A percentile compares a stretch with the other conserved stretches of the same genome.
Evolutionary conservation across 2,113 vertebrate species (phyloP).

Genomic region (Equus przewalskii): DNA sequence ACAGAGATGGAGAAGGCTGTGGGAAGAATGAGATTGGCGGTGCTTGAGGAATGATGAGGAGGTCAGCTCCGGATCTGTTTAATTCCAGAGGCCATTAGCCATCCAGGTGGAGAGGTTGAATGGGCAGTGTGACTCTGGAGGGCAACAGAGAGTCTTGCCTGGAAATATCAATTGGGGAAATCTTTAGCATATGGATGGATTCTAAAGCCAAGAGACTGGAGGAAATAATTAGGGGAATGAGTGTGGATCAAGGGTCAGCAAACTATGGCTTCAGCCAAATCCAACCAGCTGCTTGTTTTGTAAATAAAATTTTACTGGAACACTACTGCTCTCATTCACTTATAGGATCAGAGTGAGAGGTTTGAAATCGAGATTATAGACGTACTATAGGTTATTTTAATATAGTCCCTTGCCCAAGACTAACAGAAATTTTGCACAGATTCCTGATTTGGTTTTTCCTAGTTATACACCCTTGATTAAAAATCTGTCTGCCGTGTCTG

Average conservation of each 20-base stretch:
- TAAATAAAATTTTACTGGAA: constrained; percentile 57
- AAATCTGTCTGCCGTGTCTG: not conserved
- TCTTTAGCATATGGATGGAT: constrained; percentile 12
- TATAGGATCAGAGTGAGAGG: not conserved
- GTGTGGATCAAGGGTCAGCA: constrained; percentile 44
- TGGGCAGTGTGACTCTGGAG: not conserved
- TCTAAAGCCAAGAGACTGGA: constrained; percentile 57
- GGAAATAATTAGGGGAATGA: constrained; percentile 52
- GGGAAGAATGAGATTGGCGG: not conserved
- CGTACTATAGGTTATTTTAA: not conserved
- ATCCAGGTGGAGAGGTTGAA: not conserved
- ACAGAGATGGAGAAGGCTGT: not conserved
- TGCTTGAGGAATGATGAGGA: not conserved
- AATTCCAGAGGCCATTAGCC: not conserved
- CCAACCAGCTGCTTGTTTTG: constrained; percentile 22
- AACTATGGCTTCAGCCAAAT: constrained; percentile 17
- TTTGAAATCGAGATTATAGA: not conserved
- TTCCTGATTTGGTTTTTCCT: not conserved
- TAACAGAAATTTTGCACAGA: not conserved
- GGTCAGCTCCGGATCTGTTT: not conserved
- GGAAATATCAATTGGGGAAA: not conserved
- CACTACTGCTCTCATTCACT: not conserved
- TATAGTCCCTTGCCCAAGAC: not conserved
- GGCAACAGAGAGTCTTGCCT: not conserved
- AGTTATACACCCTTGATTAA: not conserved